These are phyloP conservation scores for Buphagus erythrorhynchus DNA, from an alignment of 2,797 vertebrate genomes.

Conservation along the genomic window DNA sequence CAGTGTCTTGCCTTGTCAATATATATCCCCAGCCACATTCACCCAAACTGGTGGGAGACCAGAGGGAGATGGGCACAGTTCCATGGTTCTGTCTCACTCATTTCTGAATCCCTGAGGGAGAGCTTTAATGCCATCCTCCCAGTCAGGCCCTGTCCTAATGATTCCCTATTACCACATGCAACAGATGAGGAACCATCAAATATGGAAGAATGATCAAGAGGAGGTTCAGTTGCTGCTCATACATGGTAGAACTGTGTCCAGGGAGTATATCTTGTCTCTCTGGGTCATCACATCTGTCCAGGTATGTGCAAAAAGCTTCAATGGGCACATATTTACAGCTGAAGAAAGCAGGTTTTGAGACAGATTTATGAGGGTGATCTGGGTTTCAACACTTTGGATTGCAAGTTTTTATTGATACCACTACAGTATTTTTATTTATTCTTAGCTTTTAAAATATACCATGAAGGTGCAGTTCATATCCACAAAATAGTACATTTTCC, in stretches of 20 bases:
- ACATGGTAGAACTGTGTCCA: background rate
- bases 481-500: background rate
- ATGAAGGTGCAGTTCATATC: background rate
- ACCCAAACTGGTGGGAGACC: background rate
- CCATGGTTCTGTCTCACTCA: accelerated
- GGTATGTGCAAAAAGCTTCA: background rate
- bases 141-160: background rate
- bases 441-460: background rate
- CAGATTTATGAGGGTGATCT: background rate
- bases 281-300: background rate
- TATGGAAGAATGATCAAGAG: accelerated
- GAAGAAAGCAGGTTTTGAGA: background rate
- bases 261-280: background rate
- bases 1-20: background rate
- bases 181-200: background rate
- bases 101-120: background rate
- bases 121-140: background rate
- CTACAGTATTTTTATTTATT: background rate
- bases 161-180: background rate
- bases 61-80: background rate
- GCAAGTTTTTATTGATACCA: background rate
- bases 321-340: background rate
- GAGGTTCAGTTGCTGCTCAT: background rate
- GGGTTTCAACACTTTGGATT: background rate
- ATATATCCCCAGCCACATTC: accelerated